Conservation (phyloP, 2,888 invertebrate species). For the Lasioglossum villosulum region DNA sequence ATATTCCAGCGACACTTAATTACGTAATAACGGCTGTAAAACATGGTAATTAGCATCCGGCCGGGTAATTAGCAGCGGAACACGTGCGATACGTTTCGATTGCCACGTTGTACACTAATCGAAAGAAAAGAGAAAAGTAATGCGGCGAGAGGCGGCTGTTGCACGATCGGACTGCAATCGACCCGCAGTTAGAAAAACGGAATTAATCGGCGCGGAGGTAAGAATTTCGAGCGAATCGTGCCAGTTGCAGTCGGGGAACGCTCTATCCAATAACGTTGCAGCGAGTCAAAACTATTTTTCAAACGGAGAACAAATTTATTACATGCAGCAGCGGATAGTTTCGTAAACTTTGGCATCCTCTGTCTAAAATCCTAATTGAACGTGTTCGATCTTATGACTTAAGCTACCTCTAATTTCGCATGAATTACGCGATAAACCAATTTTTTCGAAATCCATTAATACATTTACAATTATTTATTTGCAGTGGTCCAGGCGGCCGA, state of each 20-base stretch:
- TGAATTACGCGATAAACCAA: neutral
- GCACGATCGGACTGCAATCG: slow-evolving; percentile 27
- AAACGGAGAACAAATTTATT: neutral
- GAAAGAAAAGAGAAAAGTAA: slow-evolving; percentile 25
- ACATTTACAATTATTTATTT: neutral
- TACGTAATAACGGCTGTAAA: slow-evolving; percentile 44
- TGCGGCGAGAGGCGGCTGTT: slow-evolving; percentile 16
- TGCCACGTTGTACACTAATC: slow-evolving; percentile 10
- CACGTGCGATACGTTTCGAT: slow-evolving; percentile 40
- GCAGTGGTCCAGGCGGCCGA: too few relatives aligned
- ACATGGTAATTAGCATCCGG: slow-evolving; percentile 49
- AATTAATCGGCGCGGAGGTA: slow-evolving; percentile 23
- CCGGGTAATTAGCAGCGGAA: slow-evolving; percentile 43
- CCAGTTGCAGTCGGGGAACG: neutral
- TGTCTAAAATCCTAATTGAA: neutral
- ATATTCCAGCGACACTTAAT: slow-evolving; percentile 44
- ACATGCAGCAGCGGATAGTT: neutral
- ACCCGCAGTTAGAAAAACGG: slow-evolving; percentile 16
- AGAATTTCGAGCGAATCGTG: slow-evolving; percentile 7
- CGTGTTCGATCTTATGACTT: neutral
- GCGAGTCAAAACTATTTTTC: neutral
- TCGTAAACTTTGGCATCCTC: neutral
- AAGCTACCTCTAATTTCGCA: neutral
- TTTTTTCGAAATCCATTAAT: neutral
- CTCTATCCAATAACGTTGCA: neutral